These are phyloP conservation scores for Furnarius figulus DNA, from an alignment of 2,113 vertebrate species.

Conservation along the genomic window DNA sequence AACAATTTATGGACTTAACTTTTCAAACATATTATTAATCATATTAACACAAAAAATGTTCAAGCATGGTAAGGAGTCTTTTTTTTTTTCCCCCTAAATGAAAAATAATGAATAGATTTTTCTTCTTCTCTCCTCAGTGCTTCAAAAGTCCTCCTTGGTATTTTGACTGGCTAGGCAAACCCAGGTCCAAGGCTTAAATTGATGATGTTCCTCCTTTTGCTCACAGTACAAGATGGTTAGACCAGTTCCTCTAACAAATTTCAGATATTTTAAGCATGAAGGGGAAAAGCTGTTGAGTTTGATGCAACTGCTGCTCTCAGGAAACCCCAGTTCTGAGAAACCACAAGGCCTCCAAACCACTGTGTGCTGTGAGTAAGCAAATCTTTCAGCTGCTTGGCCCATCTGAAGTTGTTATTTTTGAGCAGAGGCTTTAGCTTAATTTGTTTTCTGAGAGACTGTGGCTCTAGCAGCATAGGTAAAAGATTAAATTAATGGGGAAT, in stretches of 20 bases:
- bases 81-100: background rate
- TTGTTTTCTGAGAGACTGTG: background rate
- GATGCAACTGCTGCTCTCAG: background rate
- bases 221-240: background rate
- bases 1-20: background rate
- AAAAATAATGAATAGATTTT: background rate
- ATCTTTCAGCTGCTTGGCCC: background rate
- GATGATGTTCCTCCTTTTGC: background rate
- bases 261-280: background rate
- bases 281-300: background rate
- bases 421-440: background rate
- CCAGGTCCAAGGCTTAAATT: background rate
- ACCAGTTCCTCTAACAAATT: background rate
- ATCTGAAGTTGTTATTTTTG: background rate
- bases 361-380: background rate
- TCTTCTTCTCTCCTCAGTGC: background rate
- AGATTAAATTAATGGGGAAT: background rate
- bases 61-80: background rate
- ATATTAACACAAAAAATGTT: background rate
- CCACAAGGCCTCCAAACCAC: background rate
- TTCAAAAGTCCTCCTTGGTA: background rate
- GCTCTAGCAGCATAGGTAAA: background rate
- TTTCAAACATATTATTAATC: background rate
- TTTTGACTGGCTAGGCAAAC: background rate
- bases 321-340: background rate